Evolutionary conservation across 2,888 invertebrate species (phyloP).

Genomic region (Agrochola circellaris): DNA sequence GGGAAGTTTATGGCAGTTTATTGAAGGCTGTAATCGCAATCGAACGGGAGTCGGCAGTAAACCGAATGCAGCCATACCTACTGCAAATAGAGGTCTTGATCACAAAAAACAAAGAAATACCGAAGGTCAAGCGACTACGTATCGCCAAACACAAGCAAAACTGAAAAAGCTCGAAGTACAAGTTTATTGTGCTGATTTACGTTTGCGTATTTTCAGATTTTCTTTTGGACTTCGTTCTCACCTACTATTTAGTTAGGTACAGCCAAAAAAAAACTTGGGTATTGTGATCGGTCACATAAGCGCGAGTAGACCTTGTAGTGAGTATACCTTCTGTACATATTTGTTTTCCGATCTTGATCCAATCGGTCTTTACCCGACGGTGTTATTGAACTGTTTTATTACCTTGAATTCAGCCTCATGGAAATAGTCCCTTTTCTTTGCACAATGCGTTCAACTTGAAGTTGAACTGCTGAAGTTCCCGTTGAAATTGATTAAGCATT

Average conservation of each 20-base stretch:
- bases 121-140: constrained; percentile 24
- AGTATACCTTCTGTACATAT: constrained; percentile 29
- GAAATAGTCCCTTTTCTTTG: constrained; percentile 61
- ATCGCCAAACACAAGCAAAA: neutral
- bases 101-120: neutral
- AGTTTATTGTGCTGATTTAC: neutral
- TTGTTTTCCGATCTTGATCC: constrained; percentile 55
- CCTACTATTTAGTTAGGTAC: neutral
- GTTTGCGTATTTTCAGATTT: neutral
- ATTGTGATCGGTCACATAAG: neutral
- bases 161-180: neutral
- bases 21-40: constrained; percentile 73
- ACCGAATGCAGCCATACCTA: constrained; percentile 61
- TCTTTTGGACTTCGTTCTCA: neutral
- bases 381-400: constrained; percentile 65
- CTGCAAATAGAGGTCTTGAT: constrained; percentile 60
- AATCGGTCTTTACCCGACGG: constrained; percentile 63
- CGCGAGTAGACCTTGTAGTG: neutral
- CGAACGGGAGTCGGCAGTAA: constrained; percentile 70
- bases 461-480: constrained; percentile 41
- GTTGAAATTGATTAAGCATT: constrained; percentile 59
- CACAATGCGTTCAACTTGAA: constrained; percentile 50
- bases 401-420: constrained; percentile 63
- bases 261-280: neutral
- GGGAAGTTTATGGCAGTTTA: constrained; percentile 71